A percentile compares a stretch with the other conserved stretches of the same genome.
phyloP scores from a whole-genome alignment of 2,113 vertebrate species.

The Serilophus lunatus region DNA sequence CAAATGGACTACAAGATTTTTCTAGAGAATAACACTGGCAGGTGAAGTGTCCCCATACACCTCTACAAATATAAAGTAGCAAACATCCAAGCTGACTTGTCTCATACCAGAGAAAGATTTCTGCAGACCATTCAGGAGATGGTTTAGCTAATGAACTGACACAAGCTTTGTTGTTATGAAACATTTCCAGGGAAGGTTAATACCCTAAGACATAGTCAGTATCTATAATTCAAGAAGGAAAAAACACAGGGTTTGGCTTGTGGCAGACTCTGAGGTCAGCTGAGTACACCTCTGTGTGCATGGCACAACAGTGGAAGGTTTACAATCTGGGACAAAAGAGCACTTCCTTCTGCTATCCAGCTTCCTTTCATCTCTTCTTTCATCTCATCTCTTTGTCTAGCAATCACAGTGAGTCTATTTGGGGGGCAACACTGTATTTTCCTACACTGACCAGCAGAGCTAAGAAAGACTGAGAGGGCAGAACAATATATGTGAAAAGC shows the following conservation, averaged over 20 bases:
- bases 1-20: not conserved
- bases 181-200: not conserved
- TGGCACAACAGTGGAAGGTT: not conserved
- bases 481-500: not conserved
- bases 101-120: not conserved
- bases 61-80: not conserved
- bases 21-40: not conserved
- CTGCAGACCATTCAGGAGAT: not conserved
- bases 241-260: not conserved
- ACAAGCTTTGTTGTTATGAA: not conserved
- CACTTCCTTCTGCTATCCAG: not conserved
- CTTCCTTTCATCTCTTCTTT: not conserved
- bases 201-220: not conserved
- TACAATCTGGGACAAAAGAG: not conserved
- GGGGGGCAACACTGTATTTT: not conserved
- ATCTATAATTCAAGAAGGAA: not conserved
- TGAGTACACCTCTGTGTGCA: not conserved
- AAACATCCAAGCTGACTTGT: not conserved
- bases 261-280: fast-evolving
- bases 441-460: not conserved
- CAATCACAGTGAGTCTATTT: not conserved
- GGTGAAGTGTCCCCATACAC: not conserved
- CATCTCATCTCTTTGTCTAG: not conserved
- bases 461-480: not conserved
- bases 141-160: not conserved